phyloP scores from a whole-genome alignment of 2,888 invertebrate species.

The Himalopsyche kuldschensis region DNA sequence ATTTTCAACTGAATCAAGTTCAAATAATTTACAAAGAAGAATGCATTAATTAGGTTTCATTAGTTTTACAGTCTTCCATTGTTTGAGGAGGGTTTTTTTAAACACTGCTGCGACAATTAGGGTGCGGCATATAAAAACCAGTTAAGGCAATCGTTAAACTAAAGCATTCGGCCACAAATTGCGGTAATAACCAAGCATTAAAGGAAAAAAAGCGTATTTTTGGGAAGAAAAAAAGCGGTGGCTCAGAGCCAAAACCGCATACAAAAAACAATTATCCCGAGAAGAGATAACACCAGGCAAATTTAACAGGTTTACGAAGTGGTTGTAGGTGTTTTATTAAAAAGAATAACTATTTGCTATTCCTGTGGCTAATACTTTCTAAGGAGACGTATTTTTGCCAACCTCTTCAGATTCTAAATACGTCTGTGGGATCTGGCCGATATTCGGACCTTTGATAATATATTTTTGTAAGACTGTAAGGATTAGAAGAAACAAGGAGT shows the following conservation, averaged over 20 bases:
- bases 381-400: too few species aligned
- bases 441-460: too few species aligned
- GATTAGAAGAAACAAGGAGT: too few species aligned
- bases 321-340: too few species aligned
- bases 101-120: not conserved
- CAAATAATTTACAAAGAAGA: not conserved
- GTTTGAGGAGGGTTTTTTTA: not conserved
- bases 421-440: too few species aligned
- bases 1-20: not conserved
- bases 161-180: not conserved
- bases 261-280: not conserved
- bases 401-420: too few species aligned
- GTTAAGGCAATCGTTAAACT: not conserved
- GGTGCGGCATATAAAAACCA: not conserved
- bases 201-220: not conserved
- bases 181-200: not conserved
- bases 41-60: not conserved
- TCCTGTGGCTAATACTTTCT: too few species aligned
- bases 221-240: not conserved
- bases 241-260: not conserved
- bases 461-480: too few species aligned
- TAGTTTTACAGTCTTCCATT: not conserved
- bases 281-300: not conserved
- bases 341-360: too few species aligned
- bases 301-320: too few species aligned